Base-by-base conservation (phyloP, 2,888 invertebrate species). In the Branchellion lobata region DNA sequence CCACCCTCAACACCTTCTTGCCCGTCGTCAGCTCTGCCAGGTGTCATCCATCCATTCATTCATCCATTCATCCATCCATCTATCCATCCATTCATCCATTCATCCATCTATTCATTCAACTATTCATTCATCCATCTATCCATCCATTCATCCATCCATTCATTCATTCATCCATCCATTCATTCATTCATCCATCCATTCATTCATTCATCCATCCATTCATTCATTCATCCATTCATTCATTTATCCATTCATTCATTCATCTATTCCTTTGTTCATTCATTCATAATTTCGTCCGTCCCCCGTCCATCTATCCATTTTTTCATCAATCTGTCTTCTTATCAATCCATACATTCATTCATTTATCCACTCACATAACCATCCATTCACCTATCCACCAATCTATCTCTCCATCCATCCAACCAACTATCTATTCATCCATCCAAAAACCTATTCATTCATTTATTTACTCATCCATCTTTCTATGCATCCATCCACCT, bases 1-100 rank as follows among this genome's bases (percentile, higher is more conserved):
- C 21, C 18, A 79, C 79, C 3, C 68, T 27, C 36, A 57, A 31
- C 8, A 74, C 36, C 61, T 74, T 79, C 53, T 29, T 40, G 34
- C 31, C 29, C 14, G 61, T 57, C 3, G 61, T 57, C 61, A 57
- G 24, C n/a, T 57, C 61, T 57, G 61, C 14, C n/a, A 14, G 5
- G 5, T 14, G 5, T 14, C 61, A 57, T 5, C 21, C 21, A 18
- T 57, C 21, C 5, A 57, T n/a, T n/a, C 3, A 57, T 57, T 3
- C 3, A 47, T 18, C 47, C 18, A 14, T 18, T 14, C 18, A 47
- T 47, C 18, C 47, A 47, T 47, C 47, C 47, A 47, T 47, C 47
- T 47, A 47, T 47, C 47, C 8, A 47, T 47, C 47, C 47, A 47
- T 47, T 47, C 47, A 47, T 47, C 47, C 47, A 47, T 47, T 18